These are phyloP conservation scores for Entomyzon cyanotis DNA, from an alignment of 2,113 vertebrate species.

Conservation along the genomic window DNA sequence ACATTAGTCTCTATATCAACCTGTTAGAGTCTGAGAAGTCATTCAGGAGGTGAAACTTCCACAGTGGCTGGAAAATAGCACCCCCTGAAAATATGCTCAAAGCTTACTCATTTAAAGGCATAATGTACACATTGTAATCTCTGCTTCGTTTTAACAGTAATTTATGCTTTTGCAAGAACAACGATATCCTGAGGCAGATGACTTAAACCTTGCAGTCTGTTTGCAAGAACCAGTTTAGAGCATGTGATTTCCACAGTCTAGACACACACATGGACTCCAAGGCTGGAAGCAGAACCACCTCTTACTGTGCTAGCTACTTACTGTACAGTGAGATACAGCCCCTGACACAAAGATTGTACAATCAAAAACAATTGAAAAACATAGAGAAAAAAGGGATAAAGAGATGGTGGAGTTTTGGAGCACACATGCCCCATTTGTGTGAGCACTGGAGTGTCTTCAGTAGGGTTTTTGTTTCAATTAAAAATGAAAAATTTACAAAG, in stretches of 20 bases:
- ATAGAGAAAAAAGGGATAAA: background rate
- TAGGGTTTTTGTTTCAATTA: background rate
- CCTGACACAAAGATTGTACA: background rate
- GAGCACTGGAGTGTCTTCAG: background rate
- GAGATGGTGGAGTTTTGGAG: background rate
- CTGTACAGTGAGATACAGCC: background rate
- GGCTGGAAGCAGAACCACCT: background rate
- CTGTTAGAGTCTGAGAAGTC: background rate
- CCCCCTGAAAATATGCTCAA: background rate
- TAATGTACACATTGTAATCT: background rate
- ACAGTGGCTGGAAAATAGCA: background rate
- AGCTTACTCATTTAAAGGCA: background rate
- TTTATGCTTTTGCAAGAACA: background rate
- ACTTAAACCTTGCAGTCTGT: background rate
- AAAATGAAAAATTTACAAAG: background rate
- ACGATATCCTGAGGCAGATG: background rate
- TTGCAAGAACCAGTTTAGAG: background rate
- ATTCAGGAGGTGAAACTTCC: background rate
- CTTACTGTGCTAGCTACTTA: background rate
- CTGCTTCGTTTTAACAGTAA: background rate
- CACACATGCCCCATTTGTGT: background rate
- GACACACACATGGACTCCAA: background rate
- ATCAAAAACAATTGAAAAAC: background rate
- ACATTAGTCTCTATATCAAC: background rate
- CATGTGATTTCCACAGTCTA: rapidly evolving